Conservation (phyloP, 2,888 invertebrate genomes). For the Perizoma affinitatum region DNA sequence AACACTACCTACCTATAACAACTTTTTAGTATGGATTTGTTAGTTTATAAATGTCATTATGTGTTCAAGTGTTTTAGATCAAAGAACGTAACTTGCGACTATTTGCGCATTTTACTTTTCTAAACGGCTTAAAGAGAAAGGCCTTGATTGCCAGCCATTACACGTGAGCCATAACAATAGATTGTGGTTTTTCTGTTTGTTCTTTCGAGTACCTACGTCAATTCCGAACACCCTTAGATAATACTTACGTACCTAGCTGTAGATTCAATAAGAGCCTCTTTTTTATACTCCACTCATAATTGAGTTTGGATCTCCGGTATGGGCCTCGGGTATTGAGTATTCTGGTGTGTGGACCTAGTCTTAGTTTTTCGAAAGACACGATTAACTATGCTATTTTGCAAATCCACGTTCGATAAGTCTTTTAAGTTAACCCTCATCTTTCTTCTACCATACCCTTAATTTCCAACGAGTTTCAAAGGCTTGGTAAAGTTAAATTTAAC, state of each 20-base stretch:
- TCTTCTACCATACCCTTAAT: too few relatives aligned
- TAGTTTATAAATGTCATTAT: constrained; percentile 2
- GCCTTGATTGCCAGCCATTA: constrained; percentile 22
- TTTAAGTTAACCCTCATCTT: too few relatives aligned
- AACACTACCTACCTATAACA: background rate
- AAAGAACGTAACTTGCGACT: constrained; percentile 21
- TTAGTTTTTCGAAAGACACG: too few relatives aligned
- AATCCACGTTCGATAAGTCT: too few relatives aligned
- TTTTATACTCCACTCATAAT: too few relatives aligned
- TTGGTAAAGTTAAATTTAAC: constrained; percentile 14
- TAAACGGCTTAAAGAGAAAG: constrained; percentile 22
- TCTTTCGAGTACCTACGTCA: background rate
- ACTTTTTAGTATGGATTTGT: background rate
- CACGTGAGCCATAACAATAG: constrained; percentile 18
- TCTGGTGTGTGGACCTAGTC: too few relatives aligned
- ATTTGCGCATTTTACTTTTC: constrained; percentile 22
- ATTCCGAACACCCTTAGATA: too few relatives aligned
- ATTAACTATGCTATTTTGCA: too few relatives aligned
- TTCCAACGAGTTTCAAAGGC: constrained; percentile 4
- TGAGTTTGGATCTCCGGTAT: too few relatives aligned
- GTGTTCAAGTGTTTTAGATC: constrained; percentile 17
- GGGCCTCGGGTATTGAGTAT: too few relatives aligned
- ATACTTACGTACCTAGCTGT: too few relatives aligned
- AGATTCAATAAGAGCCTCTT: too few relatives aligned
- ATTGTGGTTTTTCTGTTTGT: constrained; percentile 7